Evolutionary conservation across 2,113 vertebrate genomes (phyloP), one percentile per base, ranked within the genome.

Genomic region (Corvus cornix): DNA sequence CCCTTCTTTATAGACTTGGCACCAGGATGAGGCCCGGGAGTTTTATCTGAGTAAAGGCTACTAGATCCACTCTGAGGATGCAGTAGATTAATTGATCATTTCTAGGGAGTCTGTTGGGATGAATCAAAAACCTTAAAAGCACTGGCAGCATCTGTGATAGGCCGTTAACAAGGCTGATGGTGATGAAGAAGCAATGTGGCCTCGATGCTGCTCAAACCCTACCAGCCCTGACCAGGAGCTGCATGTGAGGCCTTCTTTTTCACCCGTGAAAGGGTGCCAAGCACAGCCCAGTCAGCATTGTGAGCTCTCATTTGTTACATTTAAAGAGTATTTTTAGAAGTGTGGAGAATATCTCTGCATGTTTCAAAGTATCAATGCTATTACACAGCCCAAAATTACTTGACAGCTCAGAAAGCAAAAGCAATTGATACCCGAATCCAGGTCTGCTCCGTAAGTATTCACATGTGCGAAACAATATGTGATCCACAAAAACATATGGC

Each of bases 401-500:
- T 63, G 70, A 86, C 49, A 69, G 49, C 58, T 93, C 56, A 41
- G 75, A 97, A 94, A 90, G 64, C 48, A 90, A 82, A 94, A 92
- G 66, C 76, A 33, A 59, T 39, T 35, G 41, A 49, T 92, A 56
- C 37, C 39, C 56, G 51, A 64, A 60, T 8, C 18, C 64, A n/a
- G 1, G 49, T 87, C 92, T 93, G 81, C 37, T 93, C 85, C 7
- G 0, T 96, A 94, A 96, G 84, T 86, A 26, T 35, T 92, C 93
- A 85, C 95, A 93, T 90, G 67, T 96, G 95, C 5, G 2, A 90
- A 86, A 80, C 80, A 97, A 82, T 94, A 89, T 51, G 30, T 96
- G 96, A 96, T 26, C 77, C 77, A 52, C 64, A 56, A 44, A 88
- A 94, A 81, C 92, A 97, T 91, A 91, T 95, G 92, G 89, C 90